Conservation (phyloP, 2,113 vertebrate species). For the Colaptes auratus region DNA sequence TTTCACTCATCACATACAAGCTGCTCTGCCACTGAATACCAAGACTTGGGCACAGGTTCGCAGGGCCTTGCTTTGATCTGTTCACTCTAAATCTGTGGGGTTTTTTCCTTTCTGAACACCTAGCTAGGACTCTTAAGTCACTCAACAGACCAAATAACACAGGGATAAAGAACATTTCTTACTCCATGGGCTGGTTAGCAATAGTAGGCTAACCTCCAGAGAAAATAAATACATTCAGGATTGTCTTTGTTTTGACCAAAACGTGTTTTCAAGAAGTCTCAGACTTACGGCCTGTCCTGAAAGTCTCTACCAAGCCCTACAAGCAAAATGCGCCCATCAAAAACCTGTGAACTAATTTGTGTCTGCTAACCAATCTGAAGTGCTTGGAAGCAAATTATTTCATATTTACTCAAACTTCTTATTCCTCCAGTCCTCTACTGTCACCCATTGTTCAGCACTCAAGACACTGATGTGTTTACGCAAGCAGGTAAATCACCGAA, state of each 20-base stretch:
- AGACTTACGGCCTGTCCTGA: background rate
- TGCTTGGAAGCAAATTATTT: accelerated
- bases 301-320: background rate
- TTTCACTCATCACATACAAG: background rate
- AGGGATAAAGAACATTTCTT: background rate
- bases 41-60: background rate
- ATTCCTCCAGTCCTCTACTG: background rate
- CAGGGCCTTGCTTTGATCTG: background rate
- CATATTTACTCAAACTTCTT: background rate
- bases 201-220: background rate
- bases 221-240: background rate
- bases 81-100: too few species aligned
- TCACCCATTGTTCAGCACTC: background rate
- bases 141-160: background rate
- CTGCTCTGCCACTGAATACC: background rate
- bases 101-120: background rate
- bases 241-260: background rate
- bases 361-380: background rate
- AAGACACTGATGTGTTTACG: background rate
- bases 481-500: background rate
- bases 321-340: background rate
- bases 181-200: background rate
- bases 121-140: background rate
- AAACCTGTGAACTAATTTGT: background rate
- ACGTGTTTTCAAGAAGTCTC: background rate